Evolutionary conservation across 2,888 invertebrate genomes (phyloP).

Genomic region (Phymatocera aterrima): DNA sequence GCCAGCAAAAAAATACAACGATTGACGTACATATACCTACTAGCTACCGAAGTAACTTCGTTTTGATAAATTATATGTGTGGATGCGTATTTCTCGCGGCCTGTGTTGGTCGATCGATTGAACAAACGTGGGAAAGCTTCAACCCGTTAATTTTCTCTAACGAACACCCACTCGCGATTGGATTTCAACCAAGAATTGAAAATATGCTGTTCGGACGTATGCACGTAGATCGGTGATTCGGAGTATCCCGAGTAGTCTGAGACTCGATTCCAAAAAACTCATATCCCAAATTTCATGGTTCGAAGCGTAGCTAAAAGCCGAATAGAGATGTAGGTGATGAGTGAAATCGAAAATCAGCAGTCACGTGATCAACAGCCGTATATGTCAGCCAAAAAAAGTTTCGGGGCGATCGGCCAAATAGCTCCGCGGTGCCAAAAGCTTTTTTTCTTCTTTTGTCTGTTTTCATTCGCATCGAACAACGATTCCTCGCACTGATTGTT

Average conservation of each 20-base stretch:
- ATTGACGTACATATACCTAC: too few relatives aligned
- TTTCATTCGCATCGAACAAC: conserved; percentile 25
- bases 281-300: not conserved
- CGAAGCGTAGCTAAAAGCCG: not conserved
- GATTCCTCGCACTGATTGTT: not conserved
- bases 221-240: too few relatives aligned
- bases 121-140: too few relatives aligned
- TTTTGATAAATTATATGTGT: too few relatives aligned
- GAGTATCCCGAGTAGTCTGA: not conserved
- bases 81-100: too few relatives aligned
- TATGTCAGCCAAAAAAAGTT: conserved; percentile 41
- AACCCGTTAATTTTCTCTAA: too few relatives aligned
- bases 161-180: too few relatives aligned
- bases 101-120: too few relatives aligned
- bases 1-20: not conserved
- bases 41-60: too few relatives aligned
- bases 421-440: conserved; percentile 28
- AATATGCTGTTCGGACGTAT: too few relatives aligned
- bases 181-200: too few relatives aligned
- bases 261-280: not conserved
- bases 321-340: conserved; percentile 27
- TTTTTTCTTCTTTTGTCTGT: too few relatives aligned
- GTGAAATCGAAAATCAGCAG: conserved; percentile 38
- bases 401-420: conserved; percentile 36
- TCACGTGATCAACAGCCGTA: conserved; percentile 31